Evolutionary conservation across 2,797 vertebrate genomes (phyloP), one percentile per base, ranked within the genome.

Genomic region (Acanthiza pusilla): DNA sequence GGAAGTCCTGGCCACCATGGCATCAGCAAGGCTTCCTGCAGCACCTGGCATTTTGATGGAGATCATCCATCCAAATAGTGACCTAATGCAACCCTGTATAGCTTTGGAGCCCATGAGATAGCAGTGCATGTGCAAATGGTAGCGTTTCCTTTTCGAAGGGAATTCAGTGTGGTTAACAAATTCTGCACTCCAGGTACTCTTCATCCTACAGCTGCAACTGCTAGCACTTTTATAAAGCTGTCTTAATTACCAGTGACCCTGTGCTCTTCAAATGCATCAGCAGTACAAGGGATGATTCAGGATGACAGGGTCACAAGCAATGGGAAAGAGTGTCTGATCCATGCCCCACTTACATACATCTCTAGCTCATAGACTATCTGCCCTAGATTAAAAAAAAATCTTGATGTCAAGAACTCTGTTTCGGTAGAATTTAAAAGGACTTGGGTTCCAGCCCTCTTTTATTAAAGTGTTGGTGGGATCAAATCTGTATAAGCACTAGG

Each of bases 211-310:
- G 71, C 74, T 91, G 83, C 80, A 85, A 96, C 53, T 77, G 70
- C 84, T 91, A 70, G 66, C 60, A 83, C 85, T 93, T 90, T 68
- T 42, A 81, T 61, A 73, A 92, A 96, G 78, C 74, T 67, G 58
- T 84, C 80, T 94, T 95, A 96, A 91, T 94, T 95, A 95, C 88
- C 74, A 84, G 53, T 79, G 91, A 96, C 88, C 85, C 71, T 85
- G 55, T 68, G 76, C 71, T 95, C 95, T 87, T 89, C 83, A 82
- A 96, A 91, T 89, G 53, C 75, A 87, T 92, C 86, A 88, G 47
- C 55, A 7, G 43, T 55, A 80, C 60, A 32, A 92, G 60, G 61
- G 51, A 89, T 96, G 88, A 97, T 97, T 94, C 82, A 88, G 70
- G 73, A 87, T 84, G 91, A 91, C 86, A 92, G 62, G 87, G 62